These are phyloP conservation scores for Disparrhopalites patrizii DNA, from an alignment of 2,888 invertebrate genomes.

Conservation along the genomic window DNA sequence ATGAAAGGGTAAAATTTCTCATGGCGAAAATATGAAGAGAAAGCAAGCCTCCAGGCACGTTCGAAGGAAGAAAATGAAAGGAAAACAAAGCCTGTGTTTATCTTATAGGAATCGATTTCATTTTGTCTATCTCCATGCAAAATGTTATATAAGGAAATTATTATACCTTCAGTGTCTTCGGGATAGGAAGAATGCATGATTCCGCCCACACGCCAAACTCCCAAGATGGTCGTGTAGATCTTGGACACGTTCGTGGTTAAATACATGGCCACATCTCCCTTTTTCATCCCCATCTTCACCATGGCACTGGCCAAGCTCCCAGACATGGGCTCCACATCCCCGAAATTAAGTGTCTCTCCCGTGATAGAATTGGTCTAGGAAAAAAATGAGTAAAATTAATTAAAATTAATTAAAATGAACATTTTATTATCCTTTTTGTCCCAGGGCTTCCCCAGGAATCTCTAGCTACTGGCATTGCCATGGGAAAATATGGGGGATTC, in stretches of 20 bases:
- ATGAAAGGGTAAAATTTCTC: too few relatives aligned
- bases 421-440: too few relatives aligned
- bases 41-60: too few relatives aligned
- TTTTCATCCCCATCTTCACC: constrained; percentile 38
- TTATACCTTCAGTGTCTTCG: constrained; percentile 44
- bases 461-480: not conserved
- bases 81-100: too few relatives aligned
- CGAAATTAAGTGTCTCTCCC: constrained; percentile 35
- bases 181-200: constrained; percentile 42
- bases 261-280: constrained; percentile 44
- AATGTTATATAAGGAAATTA: too few relatives aligned
- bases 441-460: too few relatives aligned
- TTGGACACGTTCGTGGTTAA: constrained; percentile 43
- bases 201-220: constrained; percentile 44
- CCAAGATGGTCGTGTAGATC: constrained; percentile 40
- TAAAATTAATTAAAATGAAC: too few relatives aligned
- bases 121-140: too few relatives aligned
- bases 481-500: not conserved
- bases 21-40: too few relatives aligned
- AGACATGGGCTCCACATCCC: constrained; percentile 39
- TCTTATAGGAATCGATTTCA: too few relatives aligned
- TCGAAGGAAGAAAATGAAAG: too few relatives aligned
- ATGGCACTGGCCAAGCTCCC: constrained; percentile 40
- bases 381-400: not conserved
- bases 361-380: constrained; percentile 42